These are phyloP conservation scores for Scaptodrosophila lebanonensis DNA, from an alignment of 1,140 invertebrate genomes.

Conservation along the genomic window DNA sequence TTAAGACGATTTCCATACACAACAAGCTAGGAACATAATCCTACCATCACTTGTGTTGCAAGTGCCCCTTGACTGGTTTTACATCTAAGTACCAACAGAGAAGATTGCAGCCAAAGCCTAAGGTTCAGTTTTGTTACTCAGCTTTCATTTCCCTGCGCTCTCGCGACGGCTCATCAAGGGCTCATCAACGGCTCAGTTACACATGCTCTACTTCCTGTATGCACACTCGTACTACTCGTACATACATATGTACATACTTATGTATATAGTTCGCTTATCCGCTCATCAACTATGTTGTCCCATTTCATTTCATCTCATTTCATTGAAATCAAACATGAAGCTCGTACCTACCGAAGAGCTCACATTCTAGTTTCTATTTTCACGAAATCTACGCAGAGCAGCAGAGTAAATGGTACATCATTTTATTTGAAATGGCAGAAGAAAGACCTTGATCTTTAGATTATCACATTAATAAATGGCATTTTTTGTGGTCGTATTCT, in stretches of 20 bases:
- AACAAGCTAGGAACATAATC: too few species aligned
- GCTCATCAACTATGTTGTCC: conserved; percentile 13
- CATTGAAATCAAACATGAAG: conserved; percentile 17
- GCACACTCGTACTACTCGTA: background rate
- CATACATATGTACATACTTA: too few species aligned
- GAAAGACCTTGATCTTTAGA: conserved; percentile 72
- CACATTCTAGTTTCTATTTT: conserved; percentile 38
- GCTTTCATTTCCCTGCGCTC: conserved; percentile 14
- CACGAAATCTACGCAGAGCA: conserved; percentile 14
- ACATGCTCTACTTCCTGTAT: conserved; percentile 12
- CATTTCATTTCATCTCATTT: conserved; percentile 15
- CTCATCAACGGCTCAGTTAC: conserved; percentile 8
- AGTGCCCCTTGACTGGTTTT: background rate
- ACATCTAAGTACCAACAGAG: conserved; percentile 21
- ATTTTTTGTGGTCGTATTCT: conserved; percentile 31
- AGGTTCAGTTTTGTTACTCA: conserved; percentile 21
- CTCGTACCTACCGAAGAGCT: background rate
- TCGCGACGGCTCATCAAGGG: background rate
- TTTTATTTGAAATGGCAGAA: conserved; percentile 69
- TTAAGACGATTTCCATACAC: background rate
- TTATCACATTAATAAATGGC: conserved; percentile 73
- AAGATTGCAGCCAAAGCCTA: background rate
- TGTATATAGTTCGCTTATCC: background rate
- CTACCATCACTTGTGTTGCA: too few species aligned
- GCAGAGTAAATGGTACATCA: conserved; percentile 20